Evolutionary conservation across 2,888 invertebrate genomes (phyloP), one percentile per base, ranked within the genome.

Genomic region (Anticlea derivata): DNA sequence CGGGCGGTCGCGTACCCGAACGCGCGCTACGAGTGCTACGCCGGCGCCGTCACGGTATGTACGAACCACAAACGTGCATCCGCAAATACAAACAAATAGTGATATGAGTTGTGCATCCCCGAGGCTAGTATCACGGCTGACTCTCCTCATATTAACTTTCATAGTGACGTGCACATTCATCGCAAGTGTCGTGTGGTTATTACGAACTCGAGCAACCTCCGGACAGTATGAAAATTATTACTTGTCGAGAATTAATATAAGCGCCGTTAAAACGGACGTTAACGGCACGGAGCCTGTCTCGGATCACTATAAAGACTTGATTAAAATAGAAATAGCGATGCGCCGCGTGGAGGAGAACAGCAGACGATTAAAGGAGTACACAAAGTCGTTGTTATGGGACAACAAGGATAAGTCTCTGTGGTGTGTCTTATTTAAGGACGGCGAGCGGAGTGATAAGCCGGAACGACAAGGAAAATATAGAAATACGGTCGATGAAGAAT

Each of bases 241-340:
- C 86, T 83, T 90, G 83, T 88, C 90, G 85, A 84, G 89, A 83
- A 88, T 90, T 87, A 90, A 90, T 88, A 86, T 89, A 83, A 90
- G 83, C 77, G 67, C 75, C 48, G 75, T 73, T 65, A 81, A 76
- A 65, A 73, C 70, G 65, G 76, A 75, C 55, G 78, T 75, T 59
- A 80, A 72, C 63, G 81, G 79, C 70, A 81, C 75, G 62, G 77
- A 80, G 47, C 75, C 84, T 43, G 73, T 79, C 58, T 75, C 86
- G 57, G 88, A 88, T 70, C 87, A 89, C 78, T 88, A 89, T 70
- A 88, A 90, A 68, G 89, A 89, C 75, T 83, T 90, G 75, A 85
- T 90, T 79, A 90, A 89, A 80, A 89, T 90, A 73, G 90, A 90
- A 68, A 90, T 90, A 70, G 90, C 90, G 38, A 90, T 90, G 89